A percentile compares a stretch with the other conserved stretches of the same genome.
Conservation (phyloP, 2,113 vertebrate species). For the Struthio camelus region DNA sequence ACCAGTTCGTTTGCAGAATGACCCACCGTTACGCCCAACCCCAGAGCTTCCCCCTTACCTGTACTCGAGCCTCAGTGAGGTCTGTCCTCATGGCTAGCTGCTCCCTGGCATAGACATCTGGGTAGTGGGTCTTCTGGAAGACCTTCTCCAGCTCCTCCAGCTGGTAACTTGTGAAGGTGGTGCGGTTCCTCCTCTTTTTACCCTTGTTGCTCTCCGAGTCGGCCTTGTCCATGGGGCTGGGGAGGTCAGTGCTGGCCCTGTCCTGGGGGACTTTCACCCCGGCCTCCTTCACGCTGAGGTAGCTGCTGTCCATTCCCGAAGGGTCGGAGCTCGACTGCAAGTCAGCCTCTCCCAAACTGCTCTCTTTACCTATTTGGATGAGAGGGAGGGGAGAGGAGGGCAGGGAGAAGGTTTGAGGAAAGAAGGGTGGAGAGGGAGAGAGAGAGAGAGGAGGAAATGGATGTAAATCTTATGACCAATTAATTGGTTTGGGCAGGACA, state of each 20-base stretch:
- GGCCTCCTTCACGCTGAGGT: conserved; percentile 89
- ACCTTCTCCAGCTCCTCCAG: conserved; percentile 98
- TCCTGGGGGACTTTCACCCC: conserved; percentile 85
- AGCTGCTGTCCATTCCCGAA: conserved; percentile 92
- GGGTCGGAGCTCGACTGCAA: conserved; percentile 84
- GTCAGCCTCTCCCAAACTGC: conserved; percentile 86
- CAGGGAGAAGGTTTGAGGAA: not conserved
- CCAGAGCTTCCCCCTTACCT: conserved; percentile 76
- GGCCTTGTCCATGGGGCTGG: conserved; percentile 87
- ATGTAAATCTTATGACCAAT: not conserved
- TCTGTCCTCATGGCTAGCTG: conserved; percentile 98
- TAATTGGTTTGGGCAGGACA: not conserved
- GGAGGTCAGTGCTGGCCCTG: conserved; percentile 81
- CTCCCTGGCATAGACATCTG: conserved; percentile 95
- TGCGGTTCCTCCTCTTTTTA: conserved; percentile 95
- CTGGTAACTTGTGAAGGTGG: conserved; percentile 99
- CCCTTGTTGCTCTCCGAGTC: conserved; percentile 97
- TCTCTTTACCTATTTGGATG: conserved; percentile 85
- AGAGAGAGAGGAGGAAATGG: not conserved
- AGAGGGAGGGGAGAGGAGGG: not conserved
- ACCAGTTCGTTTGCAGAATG: not conserved
- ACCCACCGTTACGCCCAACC: not conserved
- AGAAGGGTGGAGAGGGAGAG: not conserved
- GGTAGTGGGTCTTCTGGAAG: conserved; percentile 99
- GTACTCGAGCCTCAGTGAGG: conserved; percentile 95